Conservation (phyloP, 2,113 vertebrate species). For the Aspidoscelis tigris region DNA sequence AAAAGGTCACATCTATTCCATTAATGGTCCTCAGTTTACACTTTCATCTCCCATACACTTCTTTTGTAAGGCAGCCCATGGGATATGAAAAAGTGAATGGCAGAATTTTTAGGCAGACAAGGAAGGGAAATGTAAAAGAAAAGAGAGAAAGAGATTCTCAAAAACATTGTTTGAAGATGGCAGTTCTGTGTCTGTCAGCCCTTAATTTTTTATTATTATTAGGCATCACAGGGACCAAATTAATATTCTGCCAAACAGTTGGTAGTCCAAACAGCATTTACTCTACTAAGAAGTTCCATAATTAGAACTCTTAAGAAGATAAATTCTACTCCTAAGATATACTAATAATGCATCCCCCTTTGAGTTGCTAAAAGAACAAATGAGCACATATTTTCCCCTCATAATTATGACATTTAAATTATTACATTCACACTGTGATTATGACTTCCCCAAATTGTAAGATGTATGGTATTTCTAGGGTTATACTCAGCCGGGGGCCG, state of each 20-base stretch:
- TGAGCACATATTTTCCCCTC: constrained; percentile 30
- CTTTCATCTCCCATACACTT: too few relatives aligned
- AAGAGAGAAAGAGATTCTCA: constrained; percentile 16
- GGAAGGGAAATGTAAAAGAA: background rate
- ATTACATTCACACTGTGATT: constrained; percentile 38
- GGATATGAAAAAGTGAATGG: background rate
- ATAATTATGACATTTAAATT: constrained; percentile 43
- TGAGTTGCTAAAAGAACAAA: constrained; percentile 28
- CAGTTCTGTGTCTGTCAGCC: constrained; percentile 6
- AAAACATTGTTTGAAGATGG: constrained; percentile 5
- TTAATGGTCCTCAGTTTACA: too few relatives aligned
- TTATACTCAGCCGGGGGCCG: background rate
- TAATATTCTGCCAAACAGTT: constrained; percentile 33
- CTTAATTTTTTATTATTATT: constrained; percentile 8
- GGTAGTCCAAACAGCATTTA: constrained; percentile 35
- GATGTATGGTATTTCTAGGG: background rate
- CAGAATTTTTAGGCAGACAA: too few relatives aligned
- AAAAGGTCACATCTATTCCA: too few relatives aligned
- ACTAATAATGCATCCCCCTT: constrained; percentile 32
- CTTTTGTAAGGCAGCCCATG: background rate
- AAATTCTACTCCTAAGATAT: constrained; percentile 25
- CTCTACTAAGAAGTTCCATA: constrained; percentile 31
- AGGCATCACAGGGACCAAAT: constrained; percentile 32
- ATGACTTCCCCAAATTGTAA: constrained; percentile 32
- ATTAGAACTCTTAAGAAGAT: constrained; percentile 39